Evolutionary conservation across 2,797 vertebrate species (phyloP).

Genomic region (Myotis vivesi): DNA sequence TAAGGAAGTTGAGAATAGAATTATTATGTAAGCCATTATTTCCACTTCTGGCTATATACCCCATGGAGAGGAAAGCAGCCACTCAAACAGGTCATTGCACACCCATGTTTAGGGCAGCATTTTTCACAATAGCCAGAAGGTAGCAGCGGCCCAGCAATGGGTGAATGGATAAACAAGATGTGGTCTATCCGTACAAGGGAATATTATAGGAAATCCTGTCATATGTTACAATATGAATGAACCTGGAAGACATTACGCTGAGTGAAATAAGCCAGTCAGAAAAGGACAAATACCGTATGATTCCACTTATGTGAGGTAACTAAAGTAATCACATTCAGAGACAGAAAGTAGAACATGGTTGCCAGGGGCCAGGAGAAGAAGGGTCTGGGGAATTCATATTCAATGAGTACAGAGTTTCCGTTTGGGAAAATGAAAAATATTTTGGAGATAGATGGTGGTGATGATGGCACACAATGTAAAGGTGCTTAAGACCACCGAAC

Average conservation of each 20-base stretch:
- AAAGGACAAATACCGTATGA: background rate
- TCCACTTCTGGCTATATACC: background rate
- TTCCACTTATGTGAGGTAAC: background rate
- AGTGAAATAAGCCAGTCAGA: background rate
- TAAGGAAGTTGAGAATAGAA: slow-evolving; percentile 11
- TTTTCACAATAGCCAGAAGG: background rate
- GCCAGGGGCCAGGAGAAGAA: fast-evolving
- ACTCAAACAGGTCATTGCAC: background rate
- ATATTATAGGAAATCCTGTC: background rate
- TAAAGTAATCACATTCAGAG: background rate
- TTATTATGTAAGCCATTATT: background rate
- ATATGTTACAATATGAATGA: background rate
- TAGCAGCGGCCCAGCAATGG: too few relatives aligned
- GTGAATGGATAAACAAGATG: background rate
- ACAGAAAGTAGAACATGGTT: background rate
- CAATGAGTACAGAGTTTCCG: background rate
- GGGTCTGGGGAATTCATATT: background rate
- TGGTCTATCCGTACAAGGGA: background rate
- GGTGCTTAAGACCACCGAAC: background rate
- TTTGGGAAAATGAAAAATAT: background rate
- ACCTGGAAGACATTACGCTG: background rate
- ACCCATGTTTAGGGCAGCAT: background rate
- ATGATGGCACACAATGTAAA: background rate
- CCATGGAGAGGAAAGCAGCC: background rate
- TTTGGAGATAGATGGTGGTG: background rate